Evolutionary conservation across 53 echinoderm and acorn worm genomes (phyloP).

Genomic region (Luidia sarsii): DNA sequence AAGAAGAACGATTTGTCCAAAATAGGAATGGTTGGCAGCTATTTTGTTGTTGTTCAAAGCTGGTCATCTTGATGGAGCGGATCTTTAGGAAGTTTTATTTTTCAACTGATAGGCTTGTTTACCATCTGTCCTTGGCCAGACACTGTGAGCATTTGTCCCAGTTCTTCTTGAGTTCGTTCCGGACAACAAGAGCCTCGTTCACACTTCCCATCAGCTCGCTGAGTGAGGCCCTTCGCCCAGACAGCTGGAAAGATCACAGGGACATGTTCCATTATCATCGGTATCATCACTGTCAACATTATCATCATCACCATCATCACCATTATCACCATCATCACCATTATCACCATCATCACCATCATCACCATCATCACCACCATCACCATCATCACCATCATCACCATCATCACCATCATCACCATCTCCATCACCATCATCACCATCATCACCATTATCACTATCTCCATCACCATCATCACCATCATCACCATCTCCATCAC

Average conservation of each 20-base stretch:
- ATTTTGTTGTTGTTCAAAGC: background rate
- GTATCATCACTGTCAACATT: background rate
- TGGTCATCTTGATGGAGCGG: background rate
- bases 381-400: background rate
- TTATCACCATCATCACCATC: background rate
- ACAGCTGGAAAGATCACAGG: background rate
- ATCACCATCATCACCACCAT: background rate
- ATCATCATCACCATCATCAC: background rate
- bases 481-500: too few relatives aligned
- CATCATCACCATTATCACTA: too few relatives aligned
- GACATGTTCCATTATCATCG: background rate
- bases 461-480: too few relatives aligned
- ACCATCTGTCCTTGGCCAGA: constrained; percentile 20
- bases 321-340: background rate
- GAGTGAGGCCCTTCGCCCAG: background rate
- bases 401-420: background rate
- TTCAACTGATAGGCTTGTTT: too few relatives aligned
- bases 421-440: background rate
- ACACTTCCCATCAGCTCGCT: background rate
- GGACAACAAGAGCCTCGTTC: background rate
- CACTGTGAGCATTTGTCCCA: constrained; percentile 10
- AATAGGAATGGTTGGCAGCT: too few relatives aligned
- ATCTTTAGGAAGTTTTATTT: too few relatives aligned
- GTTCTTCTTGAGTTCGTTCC: background rate
- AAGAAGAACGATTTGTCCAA: background rate